Percentiles rank a stretch among this genome's conserved stretches.
Evolutionary conservation across 2,113 vertebrate species (phyloP).

Genomic region (Eulacestoma nigropectus): DNA sequence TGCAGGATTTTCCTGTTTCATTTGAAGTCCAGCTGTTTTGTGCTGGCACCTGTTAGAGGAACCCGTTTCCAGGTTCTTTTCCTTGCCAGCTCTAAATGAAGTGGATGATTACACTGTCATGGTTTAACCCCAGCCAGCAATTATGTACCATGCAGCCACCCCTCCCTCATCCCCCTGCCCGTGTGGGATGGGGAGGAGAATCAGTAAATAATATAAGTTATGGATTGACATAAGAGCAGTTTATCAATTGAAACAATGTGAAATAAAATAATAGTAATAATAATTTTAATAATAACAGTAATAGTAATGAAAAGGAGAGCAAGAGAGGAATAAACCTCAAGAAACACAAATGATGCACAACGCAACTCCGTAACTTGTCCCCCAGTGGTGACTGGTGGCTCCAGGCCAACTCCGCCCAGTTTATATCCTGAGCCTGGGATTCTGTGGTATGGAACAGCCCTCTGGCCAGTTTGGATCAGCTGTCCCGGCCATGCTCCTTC

Average conservation of each 20-base stretch:
- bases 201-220: background rate
- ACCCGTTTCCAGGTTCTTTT: background rate
- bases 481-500: background rate
- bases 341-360: background rate
- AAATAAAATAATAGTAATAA: background rate
- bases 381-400: rapidly evolving
- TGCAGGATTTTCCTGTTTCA: background rate
- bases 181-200: background rate
- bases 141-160: background rate
- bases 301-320: background rate
- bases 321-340: background rate
- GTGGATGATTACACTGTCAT: background rate
- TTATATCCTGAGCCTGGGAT: background rate
- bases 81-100: background rate
- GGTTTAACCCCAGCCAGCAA: background rate
- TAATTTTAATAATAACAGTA: background rate
- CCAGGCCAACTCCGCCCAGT: background rate
- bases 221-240: background rate
- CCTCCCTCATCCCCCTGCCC: background rate
- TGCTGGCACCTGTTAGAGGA: background rate
- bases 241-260: background rate
- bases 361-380: rapidly evolving
- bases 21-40: background rate
- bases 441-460: background rate
- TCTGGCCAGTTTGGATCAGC: background rate